Percentiles rank a stretch among this genome's conserved stretches.
phyloP scores from a whole-genome alignment of 2,888 invertebrate genomes.

The Campaea margaritaria region DNA sequence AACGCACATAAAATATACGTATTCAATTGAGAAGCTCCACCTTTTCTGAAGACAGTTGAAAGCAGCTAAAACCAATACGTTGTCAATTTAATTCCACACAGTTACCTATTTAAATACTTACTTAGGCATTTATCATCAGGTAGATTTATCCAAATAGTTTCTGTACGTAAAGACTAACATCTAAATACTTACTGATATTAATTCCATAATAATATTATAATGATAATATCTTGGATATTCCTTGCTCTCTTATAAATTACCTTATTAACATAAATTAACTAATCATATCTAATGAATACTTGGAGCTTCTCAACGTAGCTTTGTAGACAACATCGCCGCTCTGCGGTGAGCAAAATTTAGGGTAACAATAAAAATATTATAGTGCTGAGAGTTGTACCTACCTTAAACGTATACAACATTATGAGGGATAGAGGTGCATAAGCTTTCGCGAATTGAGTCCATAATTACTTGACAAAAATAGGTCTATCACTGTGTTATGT shows the following conservation, averaged over 20 bases:
- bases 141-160: slow-evolving; percentile 65
- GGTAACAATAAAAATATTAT: background rate
- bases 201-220: slow-evolving; percentile 64
- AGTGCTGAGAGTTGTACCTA: too few relatives aligned
- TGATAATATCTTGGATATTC: slow-evolving; percentile 83
- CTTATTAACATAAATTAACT: slow-evolving; percentile 76
- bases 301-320: slow-evolving; percentile 69
- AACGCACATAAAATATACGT: too few relatives aligned
- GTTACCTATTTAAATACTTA: too few relatives aligned
- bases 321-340: slow-evolving; percentile 64
- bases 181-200: slow-evolving; percentile 65
- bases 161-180: slow-evolving; percentile 66
- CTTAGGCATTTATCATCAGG: slow-evolving; percentile 45
- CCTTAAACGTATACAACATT: too few relatives aligned
- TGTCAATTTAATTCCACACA: too few relatives aligned
- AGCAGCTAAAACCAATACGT: too few relatives aligned
- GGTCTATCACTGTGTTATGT: too few relatives aligned
- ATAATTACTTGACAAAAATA: too few relatives aligned
- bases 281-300: slow-evolving; percentile 82
- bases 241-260: slow-evolving; percentile 75
- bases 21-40: too few relatives aligned
- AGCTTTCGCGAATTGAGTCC: too few relatives aligned
- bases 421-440: too few relatives aligned
- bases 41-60: too few relatives aligned
- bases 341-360: slow-evolving; percentile 70